These are phyloP conservation scores for Leuciscus idus DNA, from an alignment of 2,113 vertebrate species.

Conservation along the genomic window DNA sequence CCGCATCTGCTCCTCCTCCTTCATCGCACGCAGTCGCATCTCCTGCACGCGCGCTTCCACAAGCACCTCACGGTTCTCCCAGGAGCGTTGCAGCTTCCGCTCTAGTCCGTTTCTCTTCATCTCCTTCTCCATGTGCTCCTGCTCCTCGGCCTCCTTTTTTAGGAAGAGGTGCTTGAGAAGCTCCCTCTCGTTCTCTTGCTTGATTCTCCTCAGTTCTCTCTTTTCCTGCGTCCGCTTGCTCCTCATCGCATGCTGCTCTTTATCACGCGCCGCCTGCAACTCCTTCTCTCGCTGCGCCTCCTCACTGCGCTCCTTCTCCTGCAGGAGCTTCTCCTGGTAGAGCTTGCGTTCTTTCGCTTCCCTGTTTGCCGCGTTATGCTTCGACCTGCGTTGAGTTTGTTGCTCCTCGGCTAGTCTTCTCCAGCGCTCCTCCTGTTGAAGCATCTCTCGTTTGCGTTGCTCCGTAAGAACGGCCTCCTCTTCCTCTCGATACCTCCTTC, in stretches of 20 bases:
- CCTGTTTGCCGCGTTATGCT: slow-evolving; percentile 46
- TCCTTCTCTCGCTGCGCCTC: slow-evolving; percentile 59
- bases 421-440: slow-evolving; percentile 59
- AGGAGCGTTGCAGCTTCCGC: slow-evolving; percentile 60
- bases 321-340: slow-evolving; percentile 64
- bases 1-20: slow-evolving; percentile 67
- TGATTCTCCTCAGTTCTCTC: slow-evolving; percentile 61
- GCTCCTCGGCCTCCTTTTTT: slow-evolving; percentile 72
- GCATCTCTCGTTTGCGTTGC: slow-evolving; percentile 51
- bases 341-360: slow-evolving; percentile 63
- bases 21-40: slow-evolving; percentile 60
- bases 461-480: slow-evolving; percentile 57
- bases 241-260: slow-evolving; percentile 63
- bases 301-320: slow-evolving; percentile 61
- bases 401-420: slow-evolving; percentile 64
- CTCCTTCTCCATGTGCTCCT: slow-evolving; percentile 66
- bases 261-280: slow-evolving; percentile 57
- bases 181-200: slow-evolving; percentile 69
- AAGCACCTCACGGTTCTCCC: slow-evolving; percentile 55
- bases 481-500: slow-evolving; percentile 62
- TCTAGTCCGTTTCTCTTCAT: slow-evolving; percentile 68
- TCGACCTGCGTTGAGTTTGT: slow-evolving; percentile 58
- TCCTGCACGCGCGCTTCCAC: slow-evolving; percentile 59
- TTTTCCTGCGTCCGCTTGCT: slow-evolving; percentile 59
- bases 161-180: slow-evolving; percentile 72